Evolutionary conservation across 2,888 invertebrate species (phyloP).

Genomic region (Leucozona laternaria): DNA sequence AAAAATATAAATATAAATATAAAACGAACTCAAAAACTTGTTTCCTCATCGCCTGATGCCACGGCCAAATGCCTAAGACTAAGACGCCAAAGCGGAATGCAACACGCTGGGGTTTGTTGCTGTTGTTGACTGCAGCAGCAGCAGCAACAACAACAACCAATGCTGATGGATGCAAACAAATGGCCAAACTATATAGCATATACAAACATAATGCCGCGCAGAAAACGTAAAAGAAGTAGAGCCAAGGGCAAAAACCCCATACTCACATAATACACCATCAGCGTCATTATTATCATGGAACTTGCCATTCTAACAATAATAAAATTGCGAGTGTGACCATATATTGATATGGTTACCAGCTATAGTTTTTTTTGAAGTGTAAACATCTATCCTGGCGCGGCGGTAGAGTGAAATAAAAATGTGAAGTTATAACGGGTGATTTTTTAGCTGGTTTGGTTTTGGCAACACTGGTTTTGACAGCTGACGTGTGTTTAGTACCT

Average conservation of each 20-base stretch:
- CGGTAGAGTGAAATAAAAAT: too few species aligned
- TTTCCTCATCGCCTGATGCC: conserved; percentile 60
- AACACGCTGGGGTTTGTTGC: neutral
- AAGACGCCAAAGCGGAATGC: conserved; percentile 38
- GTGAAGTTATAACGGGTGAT: too few species aligned
- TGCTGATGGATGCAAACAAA: conserved; percentile 3
- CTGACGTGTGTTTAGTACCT: too few species aligned
- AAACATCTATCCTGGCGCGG: too few species aligned
- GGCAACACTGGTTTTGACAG: too few species aligned
- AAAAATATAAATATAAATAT: neutral
- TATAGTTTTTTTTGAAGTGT: neutral
- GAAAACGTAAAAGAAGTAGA: conserved; percentile 70
- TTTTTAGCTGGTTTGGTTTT: too few species aligned
- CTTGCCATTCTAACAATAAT: neutral
- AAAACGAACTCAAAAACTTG: conserved; percentile 46
- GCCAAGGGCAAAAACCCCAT: conserved; percentile 77
- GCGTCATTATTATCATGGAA: conserved; percentile 27
- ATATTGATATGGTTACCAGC: neutral
- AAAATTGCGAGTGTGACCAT: neutral
- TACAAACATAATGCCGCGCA: conserved; percentile 23
- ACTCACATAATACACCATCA: conserved; percentile 52
- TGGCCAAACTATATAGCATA: neutral
- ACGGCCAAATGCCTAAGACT: conserved; percentile 43
- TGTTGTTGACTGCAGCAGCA: neutral
- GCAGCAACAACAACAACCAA: neutral